Conservation (phyloP, 2,888 invertebrate genomes). For the Deilephila porcellus region DNA sequence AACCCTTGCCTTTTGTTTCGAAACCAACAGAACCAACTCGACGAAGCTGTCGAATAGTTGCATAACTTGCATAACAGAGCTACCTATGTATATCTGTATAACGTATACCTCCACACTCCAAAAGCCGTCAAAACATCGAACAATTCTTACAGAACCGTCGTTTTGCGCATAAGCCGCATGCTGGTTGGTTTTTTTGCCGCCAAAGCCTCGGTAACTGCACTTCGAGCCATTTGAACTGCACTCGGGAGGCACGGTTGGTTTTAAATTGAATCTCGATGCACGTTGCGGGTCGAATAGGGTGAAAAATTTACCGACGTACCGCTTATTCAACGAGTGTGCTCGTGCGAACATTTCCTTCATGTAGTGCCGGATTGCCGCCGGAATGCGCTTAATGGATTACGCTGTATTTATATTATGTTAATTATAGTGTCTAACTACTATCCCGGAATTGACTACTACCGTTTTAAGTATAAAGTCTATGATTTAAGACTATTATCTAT, state of each 20-base stretch:
- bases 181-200: constrained; percentile 17
- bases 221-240: constrained; percentile 19
- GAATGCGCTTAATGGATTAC: not conserved
- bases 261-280: constrained; percentile 29
- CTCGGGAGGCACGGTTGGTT: constrained; percentile 19
- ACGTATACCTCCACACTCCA: not conserved
- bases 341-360: constrained; percentile 9
- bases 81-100: too few species aligned
- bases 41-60: too few species aligned
- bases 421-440: too few species aligned
- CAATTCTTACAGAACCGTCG: not conserved
- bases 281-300: constrained; percentile 9
- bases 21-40: too few species aligned
- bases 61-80: too few species aligned
- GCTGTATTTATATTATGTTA: not conserved
- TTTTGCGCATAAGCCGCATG: not conserved
- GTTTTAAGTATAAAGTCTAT: too few species aligned
- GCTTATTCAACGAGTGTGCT: not conserved
- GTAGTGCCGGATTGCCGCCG: not conserved
- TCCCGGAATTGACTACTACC: too few species aligned
- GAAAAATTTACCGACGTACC: constrained; percentile 13
- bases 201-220: constrained; percentile 10
- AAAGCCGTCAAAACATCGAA: not conserved
- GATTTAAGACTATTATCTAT: too few species aligned
- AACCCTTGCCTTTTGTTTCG: too few species aligned